A percentile compares a stretch with the other conserved stretches of the same genome.
Evolutionary conservation across 2,113 vertebrate genomes (phyloP).

Genomic region (Peromyscus polionotus): DNA sequence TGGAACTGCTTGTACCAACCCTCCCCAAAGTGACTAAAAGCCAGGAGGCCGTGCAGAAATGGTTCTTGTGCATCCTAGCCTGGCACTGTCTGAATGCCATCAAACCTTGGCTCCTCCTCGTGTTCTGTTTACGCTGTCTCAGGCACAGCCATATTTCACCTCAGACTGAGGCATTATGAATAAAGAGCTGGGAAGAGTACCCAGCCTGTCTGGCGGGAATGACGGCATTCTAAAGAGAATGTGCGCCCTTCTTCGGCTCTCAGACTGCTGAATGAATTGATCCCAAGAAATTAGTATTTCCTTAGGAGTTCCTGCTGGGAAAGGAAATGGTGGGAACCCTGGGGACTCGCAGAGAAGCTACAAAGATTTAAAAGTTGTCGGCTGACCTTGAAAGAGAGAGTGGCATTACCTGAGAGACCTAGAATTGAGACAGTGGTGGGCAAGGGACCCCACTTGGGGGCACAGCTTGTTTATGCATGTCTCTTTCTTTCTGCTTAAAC

Average conservation of each 20-base stretch:
- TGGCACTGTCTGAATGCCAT: neutral
- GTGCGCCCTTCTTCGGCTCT: neutral
- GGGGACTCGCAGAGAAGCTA: neutral
- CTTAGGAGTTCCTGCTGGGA: neutral
- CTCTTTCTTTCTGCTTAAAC: neutral
- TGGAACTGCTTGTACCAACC: neutral
- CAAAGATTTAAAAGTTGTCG: neutral
- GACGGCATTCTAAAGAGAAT: neutral
- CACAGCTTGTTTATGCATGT: neutral
- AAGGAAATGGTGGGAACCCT: neutral
- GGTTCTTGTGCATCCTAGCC: neutral
- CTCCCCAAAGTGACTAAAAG: neutral
- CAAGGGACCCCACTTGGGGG: neutral
- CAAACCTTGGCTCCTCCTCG: neutral
- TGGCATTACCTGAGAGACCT: neutral
- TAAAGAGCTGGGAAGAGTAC: neutral
- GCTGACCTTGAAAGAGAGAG: neutral
- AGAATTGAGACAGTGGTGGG: neutral
- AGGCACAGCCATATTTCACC: neutral
- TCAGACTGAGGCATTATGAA: neutral
- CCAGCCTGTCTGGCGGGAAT: neutral
- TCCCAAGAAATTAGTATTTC: neutral
- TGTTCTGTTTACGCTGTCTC: neutral
- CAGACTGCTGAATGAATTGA: neutral
- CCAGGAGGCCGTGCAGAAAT: neutral